phyloP scores from a whole-genome alignment of 2,888 invertebrate species.

The Lomographa bimaculata region DNA sequence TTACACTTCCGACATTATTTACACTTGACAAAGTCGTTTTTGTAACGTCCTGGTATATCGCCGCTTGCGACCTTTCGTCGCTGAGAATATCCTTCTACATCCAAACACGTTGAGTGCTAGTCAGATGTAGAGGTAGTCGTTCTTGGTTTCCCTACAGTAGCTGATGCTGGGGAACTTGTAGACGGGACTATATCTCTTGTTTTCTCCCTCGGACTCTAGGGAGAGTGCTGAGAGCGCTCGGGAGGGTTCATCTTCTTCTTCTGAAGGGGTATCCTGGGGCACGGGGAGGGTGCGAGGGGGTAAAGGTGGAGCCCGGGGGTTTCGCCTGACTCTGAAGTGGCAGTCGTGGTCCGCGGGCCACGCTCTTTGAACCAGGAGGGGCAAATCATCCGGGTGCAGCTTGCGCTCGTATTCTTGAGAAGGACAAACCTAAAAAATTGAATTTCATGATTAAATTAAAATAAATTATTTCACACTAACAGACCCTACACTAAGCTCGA shows the following conservation, averaged over 20 bases:
- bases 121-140: conserved; percentile 78
- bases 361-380: conserved; percentile 90
- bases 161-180: conserved; percentile 78
- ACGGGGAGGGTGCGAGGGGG: conserved; percentile 78
- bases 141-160: conserved; percentile 73
- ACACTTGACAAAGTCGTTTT: conserved; percentile 63
- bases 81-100: conserved; percentile 36
- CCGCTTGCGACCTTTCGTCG: conserved; percentile 37
- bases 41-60: conserved; percentile 40
- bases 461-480: too few relatives aligned
- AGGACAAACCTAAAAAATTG: conserved; percentile 85
- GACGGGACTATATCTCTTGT: conserved; percentile 72
- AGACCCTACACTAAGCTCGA: too few relatives aligned
- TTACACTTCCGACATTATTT: conserved; percentile 54
- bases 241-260: conserved; percentile 67
- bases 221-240: conserved; percentile 73
- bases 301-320: conserved; percentile 92
- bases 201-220: conserved; percentile 67
- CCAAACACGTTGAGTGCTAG: conserved; percentile 48
- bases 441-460: too few relatives aligned
- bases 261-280: conserved; percentile 51
- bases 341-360: conserved; percentile 88
- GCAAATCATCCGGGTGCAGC: conserved; percentile 93
- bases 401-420: conserved; percentile 94
- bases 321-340: conserved; percentile 92